Evolutionary conservation across 53 echinoderm and acorn worm genomes (phyloP).

Genomic region (Arbacia lixula): DNA sequence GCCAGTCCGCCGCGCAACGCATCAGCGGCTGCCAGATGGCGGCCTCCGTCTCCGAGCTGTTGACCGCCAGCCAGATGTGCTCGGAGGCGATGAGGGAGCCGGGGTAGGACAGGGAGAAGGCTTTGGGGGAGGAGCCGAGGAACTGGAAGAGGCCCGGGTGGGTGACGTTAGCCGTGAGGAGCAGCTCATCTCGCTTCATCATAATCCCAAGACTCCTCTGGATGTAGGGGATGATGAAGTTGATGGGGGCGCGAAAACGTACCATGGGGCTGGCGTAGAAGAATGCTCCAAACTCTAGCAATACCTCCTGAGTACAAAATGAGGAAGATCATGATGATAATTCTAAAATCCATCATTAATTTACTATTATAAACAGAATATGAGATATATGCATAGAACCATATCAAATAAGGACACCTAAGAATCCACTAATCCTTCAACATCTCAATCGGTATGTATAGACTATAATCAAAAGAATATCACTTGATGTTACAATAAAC

Average conservation of each 20-base stretch:
- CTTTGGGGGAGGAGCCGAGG: slow-evolving; percentile 31
- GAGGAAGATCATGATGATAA: no score
- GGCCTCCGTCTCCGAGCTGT: slow-evolving; percentile 63
- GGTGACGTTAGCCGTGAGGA: slow-evolving; percentile 57
- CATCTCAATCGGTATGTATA: no score
- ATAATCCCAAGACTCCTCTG: slow-evolving; percentile 74
- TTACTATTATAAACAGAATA: no score
- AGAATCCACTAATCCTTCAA: no score
- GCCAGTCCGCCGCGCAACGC: slow-evolving; percentile 65
- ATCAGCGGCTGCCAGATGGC: slow-evolving; percentile 74
- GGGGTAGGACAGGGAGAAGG: slow-evolving; percentile 63
- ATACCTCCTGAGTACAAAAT: slow-evolving; percentile 78
- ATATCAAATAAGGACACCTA: no score
- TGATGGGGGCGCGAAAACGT: slow-evolving; percentile 88
- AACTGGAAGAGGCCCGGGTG: slow-evolving; percentile 72
- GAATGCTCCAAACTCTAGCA: slow-evolving; percentile 82
- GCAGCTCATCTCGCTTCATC: slow-evolving; percentile 50
- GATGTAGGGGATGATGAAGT: slow-evolving; percentile 80
- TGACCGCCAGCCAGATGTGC: slow-evolving; percentile 70
- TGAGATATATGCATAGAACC: no score
- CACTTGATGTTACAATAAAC: no score
- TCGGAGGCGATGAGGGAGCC: slow-evolving; percentile 61
- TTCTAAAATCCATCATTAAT: no score
- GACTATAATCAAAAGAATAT: no score
- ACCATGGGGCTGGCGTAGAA: slow-evolving; percentile 82